phyloP scores from a whole-genome alignment of 2,797 vertebrate genomes.

The Poeciliopsis presidionis region DNA sequence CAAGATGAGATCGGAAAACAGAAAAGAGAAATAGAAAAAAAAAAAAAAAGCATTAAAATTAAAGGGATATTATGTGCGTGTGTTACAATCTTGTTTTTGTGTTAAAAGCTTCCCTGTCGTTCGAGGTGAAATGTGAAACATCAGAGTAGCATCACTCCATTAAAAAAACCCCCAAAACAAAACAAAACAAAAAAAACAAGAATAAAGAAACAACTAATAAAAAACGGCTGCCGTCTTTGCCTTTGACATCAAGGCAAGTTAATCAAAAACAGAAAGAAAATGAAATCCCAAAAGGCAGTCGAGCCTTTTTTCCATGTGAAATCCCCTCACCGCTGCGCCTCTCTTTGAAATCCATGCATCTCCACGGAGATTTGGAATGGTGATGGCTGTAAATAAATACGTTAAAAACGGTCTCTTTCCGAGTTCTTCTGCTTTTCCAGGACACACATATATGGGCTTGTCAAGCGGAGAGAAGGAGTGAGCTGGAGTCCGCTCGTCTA shows the following conservation, averaged over 20 bases:
- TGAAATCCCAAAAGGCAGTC: constrained; percentile 40
- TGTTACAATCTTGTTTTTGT: constrained; percentile 22
- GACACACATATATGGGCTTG: constrained; percentile 22
- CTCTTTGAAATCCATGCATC: constrained; percentile 59
- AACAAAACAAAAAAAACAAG: background rate
- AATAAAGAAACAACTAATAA: constrained; percentile 33
- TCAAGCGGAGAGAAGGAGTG: constrained; percentile 26
- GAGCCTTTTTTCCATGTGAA: constrained; percentile 17
- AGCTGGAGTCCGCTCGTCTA: constrained; percentile 4
- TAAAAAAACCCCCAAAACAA: background rate
- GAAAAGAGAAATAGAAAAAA: constrained; percentile 17
- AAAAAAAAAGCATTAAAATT: constrained; percentile 29
- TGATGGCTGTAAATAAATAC: constrained; percentile 50
- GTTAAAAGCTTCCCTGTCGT: constrained; percentile 48
- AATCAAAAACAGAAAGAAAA: background rate
- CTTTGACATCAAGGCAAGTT: constrained; percentile 47
- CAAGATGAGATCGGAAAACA: constrained; percentile 27
- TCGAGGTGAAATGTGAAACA: constrained; percentile 60
- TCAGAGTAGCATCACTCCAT: constrained; percentile 24
- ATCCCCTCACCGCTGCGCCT: constrained; percentile 5
- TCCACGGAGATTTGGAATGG: constrained; percentile 43
- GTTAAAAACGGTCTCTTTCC: constrained; percentile 29
- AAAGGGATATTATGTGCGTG: constrained; percentile 17
- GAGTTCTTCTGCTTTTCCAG: constrained; percentile 16
- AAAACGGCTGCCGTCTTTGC: constrained; percentile 40